Evolutionary conservation across 2,113 vertebrate species (phyloP).

Genomic region (Formicarius rufipectus): DNA sequence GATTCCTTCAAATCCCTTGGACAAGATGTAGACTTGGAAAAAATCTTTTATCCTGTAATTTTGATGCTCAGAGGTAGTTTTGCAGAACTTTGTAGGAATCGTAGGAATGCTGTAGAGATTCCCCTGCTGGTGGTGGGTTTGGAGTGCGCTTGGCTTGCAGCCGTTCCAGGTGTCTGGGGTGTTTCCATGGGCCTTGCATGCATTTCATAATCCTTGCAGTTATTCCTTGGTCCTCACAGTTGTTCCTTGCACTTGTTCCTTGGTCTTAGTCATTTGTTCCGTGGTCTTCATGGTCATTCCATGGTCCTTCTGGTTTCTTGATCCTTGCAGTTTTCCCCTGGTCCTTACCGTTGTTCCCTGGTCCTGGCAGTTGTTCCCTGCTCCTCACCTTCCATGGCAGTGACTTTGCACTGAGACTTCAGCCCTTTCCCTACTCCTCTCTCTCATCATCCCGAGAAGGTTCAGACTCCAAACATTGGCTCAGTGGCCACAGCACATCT

Average conservation of each 20-base stretch:
- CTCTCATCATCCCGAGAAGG: not conserved
- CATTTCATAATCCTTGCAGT: not conserved
- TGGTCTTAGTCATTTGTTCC: no score
- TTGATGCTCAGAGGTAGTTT: not conserved
- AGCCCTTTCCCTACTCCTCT: not conserved
- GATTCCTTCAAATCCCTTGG: not conserved
- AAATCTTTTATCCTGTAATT: not conserved
- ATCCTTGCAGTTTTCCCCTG: not conserved
- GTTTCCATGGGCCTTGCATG: not conserved
- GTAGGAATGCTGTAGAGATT: not conserved
- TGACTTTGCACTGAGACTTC: not conserved
- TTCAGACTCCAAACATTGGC: accelerated
- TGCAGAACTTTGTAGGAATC: not conserved
- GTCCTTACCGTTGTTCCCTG: not conserved
- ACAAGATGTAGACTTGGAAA: not conserved
- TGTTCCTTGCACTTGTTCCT: not conserved
- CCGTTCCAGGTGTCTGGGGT: not conserved
- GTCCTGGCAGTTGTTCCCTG: not conserved
- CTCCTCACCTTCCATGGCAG: not conserved
- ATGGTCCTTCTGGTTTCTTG: no score
- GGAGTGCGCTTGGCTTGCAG: not conserved
- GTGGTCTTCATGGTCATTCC: not conserved
- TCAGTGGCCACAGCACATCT: not conserved
- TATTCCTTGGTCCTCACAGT: not conserved
- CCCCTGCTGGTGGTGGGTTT: not conserved